Base-by-base conservation (phyloP, 2,797 vertebrate species). In the Tamandua tetradactyla region DNA sequence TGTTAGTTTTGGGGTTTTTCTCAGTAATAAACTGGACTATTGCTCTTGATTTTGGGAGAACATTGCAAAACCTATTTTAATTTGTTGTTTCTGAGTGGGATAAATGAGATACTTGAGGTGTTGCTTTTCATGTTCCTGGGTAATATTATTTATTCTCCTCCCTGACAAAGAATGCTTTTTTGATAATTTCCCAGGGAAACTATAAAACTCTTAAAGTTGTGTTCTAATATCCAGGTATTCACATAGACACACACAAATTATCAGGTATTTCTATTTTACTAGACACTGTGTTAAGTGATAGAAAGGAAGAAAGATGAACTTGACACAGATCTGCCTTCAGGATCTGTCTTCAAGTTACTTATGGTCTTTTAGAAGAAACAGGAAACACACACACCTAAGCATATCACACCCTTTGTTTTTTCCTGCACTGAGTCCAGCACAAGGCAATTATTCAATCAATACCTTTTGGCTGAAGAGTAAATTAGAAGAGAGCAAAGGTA, bases 81-180 rank as follows among this genome's bases (percentile, higher is more conserved):
- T 72, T 72, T 89, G 40, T 90, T 94, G 62, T 13, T 94, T 96
- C 66, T 30, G 3, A 74, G 61, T 91, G 23, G 8, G 40, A 71
- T 76, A 84, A 89, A 94, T 15, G 40, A 89, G 62, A 52, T 92
- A 84, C 30, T 23, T 44, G 2, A 59, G 12, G 74, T 25, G 35
- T 75, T 25, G 40, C 15, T 23, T 15, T 75, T 95, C 11, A 40
- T 14, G n/a, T 84, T 90, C 86, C 47, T 79, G 18, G 8, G n/a
- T 80, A 79, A 61, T 89, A 49, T n/a, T 86, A 32, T 30, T 93
- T 92, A 62, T 81, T 13, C 57, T 2, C 7, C 4, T 0, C 4
- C 8, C 4, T 0, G 10, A 14, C 17, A 85, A 75, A 72, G 40
- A 61, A 64, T 47, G 10, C 11, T 94, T 94, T 85, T 80, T 61